Evolutionary conservation across 2,888 invertebrate species (phyloP), one percentile per base, ranked within the genome.

Genomic region (Lepas anatifera): DNA sequence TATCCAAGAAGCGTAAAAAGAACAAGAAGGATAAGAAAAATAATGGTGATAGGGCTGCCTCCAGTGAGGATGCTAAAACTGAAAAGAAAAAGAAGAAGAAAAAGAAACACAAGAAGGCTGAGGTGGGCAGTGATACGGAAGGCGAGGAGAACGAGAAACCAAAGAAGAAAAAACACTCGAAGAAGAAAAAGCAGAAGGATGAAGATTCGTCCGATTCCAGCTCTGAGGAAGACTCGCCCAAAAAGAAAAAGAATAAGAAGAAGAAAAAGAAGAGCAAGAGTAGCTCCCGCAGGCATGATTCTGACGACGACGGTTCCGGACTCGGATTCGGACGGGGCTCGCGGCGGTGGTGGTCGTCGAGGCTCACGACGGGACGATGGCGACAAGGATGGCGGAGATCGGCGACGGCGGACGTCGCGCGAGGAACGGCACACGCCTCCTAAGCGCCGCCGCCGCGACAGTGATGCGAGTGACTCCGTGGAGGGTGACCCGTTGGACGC

Each of bases 371-470:
- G 58, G 8, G 58, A 48, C 25, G 48, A 18, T 25, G 48, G 25
- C 25, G 48, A 58, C 58, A 22, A 18, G 18, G 29, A 16, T 29
- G 52, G 29, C 52, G 16, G 29, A 4, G 52, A 32, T 6, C 58
- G 58, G 18, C 58, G 32, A 3, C 29, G 58, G 27, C 58, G 32
- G 18, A 11, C 58, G 10, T 18, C 25, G 11, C 13, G 16, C 32
- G 58, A 32, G 25, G 32, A 22, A 6, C 32, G 8, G 32, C 32
- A 11, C 6, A 32, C 29, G 58, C 8, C 32, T 1, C 58, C 16
- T 32, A 58, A 58, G 27, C 58, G 58, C 32, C 58, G 58, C 58
- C 58, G 58, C 16, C 58, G 58, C 32, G 58, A 58, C 58, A 58
- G 58, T 4, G 3, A n/a, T n/a, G n/a, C 29, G 18, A 58, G 58